Conservation (phyloP, 2,888 invertebrate genomes). For the Sarcophaga variegata region DNA sequence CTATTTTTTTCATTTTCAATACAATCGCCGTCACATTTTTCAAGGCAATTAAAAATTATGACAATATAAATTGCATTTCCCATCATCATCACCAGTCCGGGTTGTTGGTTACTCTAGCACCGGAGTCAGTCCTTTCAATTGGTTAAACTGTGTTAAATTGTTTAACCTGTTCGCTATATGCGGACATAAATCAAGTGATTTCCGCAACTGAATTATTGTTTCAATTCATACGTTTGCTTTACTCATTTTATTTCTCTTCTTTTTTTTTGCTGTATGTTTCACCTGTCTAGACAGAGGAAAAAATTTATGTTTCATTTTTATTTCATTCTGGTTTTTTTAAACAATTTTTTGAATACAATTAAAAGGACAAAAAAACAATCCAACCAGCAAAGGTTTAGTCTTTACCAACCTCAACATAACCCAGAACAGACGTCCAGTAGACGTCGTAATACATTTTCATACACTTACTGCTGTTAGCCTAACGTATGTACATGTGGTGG, state of each 20-base stretch:
- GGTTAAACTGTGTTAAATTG: slow-evolving; percentile 58
- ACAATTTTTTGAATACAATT: slow-evolving; percentile 23
- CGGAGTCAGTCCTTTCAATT: slow-evolving; percentile 18
- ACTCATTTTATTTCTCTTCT: no score
- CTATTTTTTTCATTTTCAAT: neutral
- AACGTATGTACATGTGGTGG: neutral
- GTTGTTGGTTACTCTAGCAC: neutral
- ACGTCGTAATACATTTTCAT: neutral
- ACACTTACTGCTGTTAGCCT: neutral
- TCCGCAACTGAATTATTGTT: slow-evolving; percentile 67
- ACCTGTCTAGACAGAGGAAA: slow-evolving; percentile 68
- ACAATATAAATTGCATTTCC: slow-evolving; percentile 64
- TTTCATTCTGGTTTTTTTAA: slow-evolving; percentile 14
- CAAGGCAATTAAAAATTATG: slow-evolving; percentile 67
- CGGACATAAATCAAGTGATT: slow-evolving; percentile 66
- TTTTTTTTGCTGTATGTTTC: slow-evolving; percentile 20
- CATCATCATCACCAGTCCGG: slow-evolving; percentile 40
- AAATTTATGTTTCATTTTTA: slow-evolving; percentile 58
- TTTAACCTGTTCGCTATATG: slow-evolving; percentile 33
- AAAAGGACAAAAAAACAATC: no score
- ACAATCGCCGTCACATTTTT: slow-evolving; percentile 16
- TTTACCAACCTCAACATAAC: slow-evolving; percentile 55
- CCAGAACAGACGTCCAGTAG: neutral
- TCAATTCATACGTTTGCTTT: slow-evolving; percentile 41
- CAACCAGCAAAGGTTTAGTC: slow-evolving; percentile 20